Evolutionary conservation across 2,797 vertebrate species (phyloP), one percentile per base, ranked within the genome.

Genomic region (Clarias laeviceps): DNA sequence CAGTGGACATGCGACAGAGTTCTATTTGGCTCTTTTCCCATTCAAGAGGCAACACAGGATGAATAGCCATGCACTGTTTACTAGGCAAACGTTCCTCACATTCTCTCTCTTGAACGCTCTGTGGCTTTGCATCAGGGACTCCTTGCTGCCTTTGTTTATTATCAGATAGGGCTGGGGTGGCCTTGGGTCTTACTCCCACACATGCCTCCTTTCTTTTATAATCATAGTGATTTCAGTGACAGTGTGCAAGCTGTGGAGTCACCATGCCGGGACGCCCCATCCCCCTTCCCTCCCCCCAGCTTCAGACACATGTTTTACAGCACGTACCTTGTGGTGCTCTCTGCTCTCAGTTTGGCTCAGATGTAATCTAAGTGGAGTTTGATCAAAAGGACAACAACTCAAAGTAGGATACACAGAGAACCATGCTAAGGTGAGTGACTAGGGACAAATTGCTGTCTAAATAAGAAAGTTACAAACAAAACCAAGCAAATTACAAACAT

Each of bases 321-420:
- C 95, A 96, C 95, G 95, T 96, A 96, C 94, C 93, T 94, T 88
- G 92, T 95, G 91, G 93, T 91, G 85, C 90, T 90, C 78, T 70
- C 73, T 72, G 81, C 88, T 89, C 85, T 89, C 80, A 90, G 92
- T 93, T 94, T 96, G 93, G 93, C 94, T 93, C 93, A 94, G 92
- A 93, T 93, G 89, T 91, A 94, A 95, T 93, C 92, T 95, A 95
- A 95, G 94, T 95, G 86, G 80, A 88, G 87, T 91, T 91, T 94
- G 91, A 93, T 92, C 94, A 94, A 93, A 93, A 94, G 88, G 88
- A 87, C 88, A 91, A 91, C 90, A 90, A 92, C 88, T 88, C 69
- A 66, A 81, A 64, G 66, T 84, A 84, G 81, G 77, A 85, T 82
- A 87, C 68, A 73, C 80, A 80, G 74, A 37, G 61, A 88, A 27